Conservation (phyloP, 1,140 invertebrate genomes). For the Drosophila orosa region DNA sequence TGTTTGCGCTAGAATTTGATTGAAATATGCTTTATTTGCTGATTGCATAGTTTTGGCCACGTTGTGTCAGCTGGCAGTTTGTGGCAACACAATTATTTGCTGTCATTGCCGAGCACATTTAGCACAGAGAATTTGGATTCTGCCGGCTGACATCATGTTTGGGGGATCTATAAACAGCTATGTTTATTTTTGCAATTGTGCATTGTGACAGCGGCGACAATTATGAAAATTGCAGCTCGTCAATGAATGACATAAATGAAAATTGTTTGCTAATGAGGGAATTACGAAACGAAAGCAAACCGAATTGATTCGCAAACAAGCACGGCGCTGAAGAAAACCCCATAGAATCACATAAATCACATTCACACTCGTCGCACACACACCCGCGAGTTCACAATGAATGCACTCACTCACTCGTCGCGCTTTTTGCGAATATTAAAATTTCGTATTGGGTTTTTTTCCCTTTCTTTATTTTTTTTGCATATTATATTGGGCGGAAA, state of each 20-base stretch:
- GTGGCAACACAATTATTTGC: constrained; percentile 60
- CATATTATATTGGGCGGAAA: background rate
- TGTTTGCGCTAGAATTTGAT: constrained; percentile 60
- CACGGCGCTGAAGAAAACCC: constrained; percentile 37
- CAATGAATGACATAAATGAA: constrained; percentile 45
- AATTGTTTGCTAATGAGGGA: constrained; percentile 59
- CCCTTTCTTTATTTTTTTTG: constrained; percentile 1
- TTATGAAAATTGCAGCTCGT: constrained; percentile 62
- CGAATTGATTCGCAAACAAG: constrained; percentile 41
- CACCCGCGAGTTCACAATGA: constrained; percentile 39
- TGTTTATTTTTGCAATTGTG: constrained; percentile 41
- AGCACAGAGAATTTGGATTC: constrained; percentile 14
- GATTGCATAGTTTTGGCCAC: constrained; percentile 30
- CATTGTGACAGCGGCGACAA: constrained; percentile 34
- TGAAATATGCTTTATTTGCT: constrained; percentile 63
- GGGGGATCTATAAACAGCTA: constrained; percentile 26
- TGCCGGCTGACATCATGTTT: constrained; percentile 56
- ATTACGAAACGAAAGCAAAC: constrained; percentile 61
- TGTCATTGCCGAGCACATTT: constrained; percentile 49
- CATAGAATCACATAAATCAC: constrained; percentile 72
- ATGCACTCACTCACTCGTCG: constrained; percentile 46
- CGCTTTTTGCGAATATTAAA: constrained; percentile 35
- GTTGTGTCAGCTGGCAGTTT: constrained; percentile 45
- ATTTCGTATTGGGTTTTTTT: constrained; percentile 21
- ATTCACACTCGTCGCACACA: constrained; percentile 56